Conservation (phyloP, 2,797 vertebrate genomes). For the Martes flavigula region DNA sequence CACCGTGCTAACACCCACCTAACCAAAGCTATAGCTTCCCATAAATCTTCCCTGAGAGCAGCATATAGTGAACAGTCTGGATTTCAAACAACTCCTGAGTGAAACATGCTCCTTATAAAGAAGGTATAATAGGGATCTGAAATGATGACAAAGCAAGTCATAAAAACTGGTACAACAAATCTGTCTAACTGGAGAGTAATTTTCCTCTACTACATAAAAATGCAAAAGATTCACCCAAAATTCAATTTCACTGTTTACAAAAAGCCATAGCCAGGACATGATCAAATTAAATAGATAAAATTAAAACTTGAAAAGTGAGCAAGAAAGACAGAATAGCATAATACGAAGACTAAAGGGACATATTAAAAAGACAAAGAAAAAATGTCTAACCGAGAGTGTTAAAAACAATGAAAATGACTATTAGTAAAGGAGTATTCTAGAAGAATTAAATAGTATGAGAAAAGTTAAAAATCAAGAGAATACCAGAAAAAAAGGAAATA, state of each 20-base stretch:
- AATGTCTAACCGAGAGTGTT: not conserved
- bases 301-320: not conserved
- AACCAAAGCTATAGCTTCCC: not conserved
- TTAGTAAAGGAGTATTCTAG: not conserved
- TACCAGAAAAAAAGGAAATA: not conserved
- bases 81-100: not conserved
- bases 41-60: not conserved
- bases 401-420: not conserved
- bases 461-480: not conserved
- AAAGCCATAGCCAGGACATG: not conserved
- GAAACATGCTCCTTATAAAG: constrained; percentile 13
- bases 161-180: not conserved
- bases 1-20: not conserved
- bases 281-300: constrained; percentile 8
- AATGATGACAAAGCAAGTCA: constrained; percentile 11
- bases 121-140: not conserved
- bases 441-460: not conserved
- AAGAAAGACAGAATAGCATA: not conserved
- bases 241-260: constrained; percentile 28
- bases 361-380: not conserved
- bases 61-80: not conserved
- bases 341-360: constrained; percentile 10
- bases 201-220: constrained; percentile 38
- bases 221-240: constrained; percentile 1
- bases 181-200: not conserved